phyloP scores from a whole-genome alignment of 2,797 vertebrate species.

The Diplodus puntazzo region DNA sequence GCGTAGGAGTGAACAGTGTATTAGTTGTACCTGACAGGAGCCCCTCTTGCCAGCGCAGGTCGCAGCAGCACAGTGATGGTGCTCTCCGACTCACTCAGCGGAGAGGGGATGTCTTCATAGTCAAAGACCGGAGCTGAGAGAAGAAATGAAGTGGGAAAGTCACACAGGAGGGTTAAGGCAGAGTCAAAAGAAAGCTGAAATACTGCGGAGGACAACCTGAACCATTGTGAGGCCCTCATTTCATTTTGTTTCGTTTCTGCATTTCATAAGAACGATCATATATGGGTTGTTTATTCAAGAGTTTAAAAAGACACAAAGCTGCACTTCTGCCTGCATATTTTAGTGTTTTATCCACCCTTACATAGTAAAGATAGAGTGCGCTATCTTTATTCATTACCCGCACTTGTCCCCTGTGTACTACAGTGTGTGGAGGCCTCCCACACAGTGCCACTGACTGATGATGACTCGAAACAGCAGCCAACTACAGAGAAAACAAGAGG shows the following conservation, averaged over 20 bases:
- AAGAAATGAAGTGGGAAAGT: not conserved
- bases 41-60: slow-evolving; percentile 93
- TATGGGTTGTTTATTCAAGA: not conserved
- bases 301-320: slow-evolving; percentile 8
- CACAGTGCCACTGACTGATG: slow-evolving; percentile 71
- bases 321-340: slow-evolving; percentile 32
- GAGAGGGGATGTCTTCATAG: slow-evolving; percentile 93
- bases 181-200: not conserved
- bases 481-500: slow-evolving; percentile 68
- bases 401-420: slow-evolving; percentile 45
- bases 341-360: slow-evolving; percentile 19
- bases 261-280: not conserved
- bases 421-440: slow-evolving; percentile 66
- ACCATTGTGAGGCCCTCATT: not conserved
- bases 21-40: slow-evolving; percentile 92
- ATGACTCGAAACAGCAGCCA: slow-evolving; percentile 68
- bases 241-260: not conserved
- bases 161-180: not conserved
- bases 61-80: slow-evolving; percentile 96
- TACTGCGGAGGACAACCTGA: not conserved
- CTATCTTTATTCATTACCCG: slow-evolving; percentile 67
- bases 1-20: slow-evolving; percentile 31
- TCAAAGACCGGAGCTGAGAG: slow-evolving; percentile 93
- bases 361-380: slow-evolving; percentile 41
- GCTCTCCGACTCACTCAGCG: slow-evolving; percentile 93